Conservation (phyloP, 2,113 vertebrate genomes). For the Panthera leo region DNA sequence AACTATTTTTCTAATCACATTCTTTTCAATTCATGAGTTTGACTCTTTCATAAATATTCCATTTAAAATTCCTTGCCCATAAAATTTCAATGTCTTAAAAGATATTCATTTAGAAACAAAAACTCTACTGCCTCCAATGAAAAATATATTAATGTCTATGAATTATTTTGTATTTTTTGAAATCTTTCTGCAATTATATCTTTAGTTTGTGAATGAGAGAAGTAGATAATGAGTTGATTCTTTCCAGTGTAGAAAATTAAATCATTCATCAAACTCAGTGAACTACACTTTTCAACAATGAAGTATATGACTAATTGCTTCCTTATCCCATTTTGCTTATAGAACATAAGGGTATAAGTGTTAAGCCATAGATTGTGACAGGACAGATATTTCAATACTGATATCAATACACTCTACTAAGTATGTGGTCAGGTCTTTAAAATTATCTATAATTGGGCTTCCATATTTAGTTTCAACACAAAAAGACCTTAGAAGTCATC, state of each 20-base stretch:
- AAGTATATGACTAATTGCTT: neutral
- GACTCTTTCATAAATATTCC: neutral
- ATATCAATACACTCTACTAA: neutral
- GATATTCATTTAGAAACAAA: neutral
- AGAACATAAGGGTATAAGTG: neutral
- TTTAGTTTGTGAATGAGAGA: neutral
- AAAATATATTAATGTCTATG: neutral
- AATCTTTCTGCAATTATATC: neutral
- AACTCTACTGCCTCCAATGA: neutral
- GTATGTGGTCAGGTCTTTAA: neutral
- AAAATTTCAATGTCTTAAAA: neutral
- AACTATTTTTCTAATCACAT: neutral
- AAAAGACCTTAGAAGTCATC: neutral
- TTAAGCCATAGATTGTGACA: neutral
- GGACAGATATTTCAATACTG: neutral
- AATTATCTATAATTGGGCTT: neutral
- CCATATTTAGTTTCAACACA: neutral
- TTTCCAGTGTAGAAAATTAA: neutral
- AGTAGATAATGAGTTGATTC: neutral
- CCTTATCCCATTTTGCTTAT: neutral
- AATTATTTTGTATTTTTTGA: neutral
- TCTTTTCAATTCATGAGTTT: neutral
- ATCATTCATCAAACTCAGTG: neutral
- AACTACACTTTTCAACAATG: neutral
- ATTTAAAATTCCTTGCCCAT: neutral